A percentile compares a stretch with the other conserved stretches of the same genome.
phyloP scores from a whole-genome alignment of 2,797 vertebrate species.

The Myioborus melanocephalus region DNA sequence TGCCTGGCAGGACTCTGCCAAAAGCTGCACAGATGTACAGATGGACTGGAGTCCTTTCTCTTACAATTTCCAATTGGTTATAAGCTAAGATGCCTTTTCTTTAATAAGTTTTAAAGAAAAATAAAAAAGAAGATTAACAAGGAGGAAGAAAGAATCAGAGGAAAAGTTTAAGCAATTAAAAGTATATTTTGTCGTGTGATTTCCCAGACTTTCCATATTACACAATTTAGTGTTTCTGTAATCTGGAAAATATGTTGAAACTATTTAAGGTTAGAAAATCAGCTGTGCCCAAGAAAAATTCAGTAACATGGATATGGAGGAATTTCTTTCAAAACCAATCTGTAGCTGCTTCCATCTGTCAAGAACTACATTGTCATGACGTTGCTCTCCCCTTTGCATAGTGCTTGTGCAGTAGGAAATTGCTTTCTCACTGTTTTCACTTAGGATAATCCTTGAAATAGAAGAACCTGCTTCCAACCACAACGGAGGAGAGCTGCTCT shows the following conservation, averaged over 20 bases:
- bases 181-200: background rate
- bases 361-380: rapidly evolving
- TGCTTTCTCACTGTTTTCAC: background rate
- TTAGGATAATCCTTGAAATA: slow-evolving; percentile 91
- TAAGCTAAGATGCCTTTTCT: background rate
- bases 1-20: background rate
- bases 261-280: slow-evolving; percentile 3
- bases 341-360: background rate
- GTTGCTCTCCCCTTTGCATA: background rate
- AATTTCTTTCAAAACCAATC: background rate
- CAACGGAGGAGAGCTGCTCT: slow-evolving; percentile 92
- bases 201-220: background rate
- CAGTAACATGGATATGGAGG: background rate
- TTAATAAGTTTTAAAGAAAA: background rate
- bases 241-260: background rate
- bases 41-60: background rate
- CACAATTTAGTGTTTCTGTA: background rate
- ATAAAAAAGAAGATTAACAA: background rate
- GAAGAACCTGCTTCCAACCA: slow-evolving; percentile 96
- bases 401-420: background rate
- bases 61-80: background rate
- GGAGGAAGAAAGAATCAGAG: background rate
- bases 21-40: background rate
- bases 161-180: background rate
- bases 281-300: background rate